Base-by-base conservation (phyloP, 1,140 invertebrate genomes). In the Leucophenga varia region DNA sequence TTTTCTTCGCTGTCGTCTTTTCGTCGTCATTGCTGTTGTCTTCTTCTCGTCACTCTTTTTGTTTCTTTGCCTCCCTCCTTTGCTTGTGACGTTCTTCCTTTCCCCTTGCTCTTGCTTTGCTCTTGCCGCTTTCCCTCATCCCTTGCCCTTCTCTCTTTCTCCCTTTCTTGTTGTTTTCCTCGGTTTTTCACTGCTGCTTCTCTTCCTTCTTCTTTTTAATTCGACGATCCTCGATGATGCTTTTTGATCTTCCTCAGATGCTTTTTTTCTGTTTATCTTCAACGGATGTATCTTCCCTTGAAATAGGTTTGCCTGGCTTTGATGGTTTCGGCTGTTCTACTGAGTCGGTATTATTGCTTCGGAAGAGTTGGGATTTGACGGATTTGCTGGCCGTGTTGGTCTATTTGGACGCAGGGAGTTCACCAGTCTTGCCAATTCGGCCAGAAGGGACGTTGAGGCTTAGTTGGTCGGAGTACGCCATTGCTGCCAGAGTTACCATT, bases 1-100 rank as follows among this genome's bases (percentile, higher is more conserved):
- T 57, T 55, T 19, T 71, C 67, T 43, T 59, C 64, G 34, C 38
- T 52, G 10, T 35, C 43, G 36, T n/a, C n/a, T n/a, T n/a, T n/a
- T 72, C 55, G 10, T 68, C 59, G 14, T 56, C 49, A 32, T 59
- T 39, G 6, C 35, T 22, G 3, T 67, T 61, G 21, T 53, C 50
- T 17, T 59, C 59, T 61, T 55, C 17, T 53, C 45, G 16, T 5
- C 17, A 45, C 10, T 34, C 35, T 3, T 39, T 20, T 8, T 58
- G 18, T 14, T 44, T 34, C 13, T 20, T 14, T 12, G 20, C 41
- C 21, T 49, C 47, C 49, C 28, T 57, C 51, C 14, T 51, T 49
- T 1, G 49, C 22, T 25, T 25, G 22, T n/a, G n/a, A n/a, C n/a
- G n/a, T 25, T 10, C 22, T 25, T 25, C 22, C 10, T 25, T 5